A percentile compares a stretch with the other conserved stretches of the same genome.
These are phyloP conservation scores for Eupeodes corollae DNA, from an alignment of 1,140 invertebrate genomes.

Conservation along the genomic window DNA sequence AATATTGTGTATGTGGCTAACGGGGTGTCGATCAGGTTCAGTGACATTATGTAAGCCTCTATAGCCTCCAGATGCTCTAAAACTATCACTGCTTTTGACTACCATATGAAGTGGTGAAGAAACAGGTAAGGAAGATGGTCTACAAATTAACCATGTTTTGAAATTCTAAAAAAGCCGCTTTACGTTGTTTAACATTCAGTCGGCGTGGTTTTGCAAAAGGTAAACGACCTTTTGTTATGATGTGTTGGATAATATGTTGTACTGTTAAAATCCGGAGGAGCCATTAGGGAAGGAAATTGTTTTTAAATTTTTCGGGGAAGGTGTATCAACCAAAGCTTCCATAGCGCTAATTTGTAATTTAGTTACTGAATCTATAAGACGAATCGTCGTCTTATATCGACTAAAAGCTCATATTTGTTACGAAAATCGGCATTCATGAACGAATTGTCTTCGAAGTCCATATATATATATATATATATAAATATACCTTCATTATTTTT, in stretches of 20 bases:
- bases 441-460: conserved; percentile 28
- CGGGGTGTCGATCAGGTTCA: conserved; percentile 2
- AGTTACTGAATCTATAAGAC: conserved; percentile 21
- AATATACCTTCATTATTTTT: conserved; percentile 27
- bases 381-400: conserved; percentile 20
- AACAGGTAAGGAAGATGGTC: conserved; percentile 36
- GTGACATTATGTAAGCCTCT: conserved; percentile 29
- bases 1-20: not conserved
- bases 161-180: conserved; percentile 16
- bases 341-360: not conserved
- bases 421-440: conserved; percentile 37
- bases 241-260: conserved; percentile 2
- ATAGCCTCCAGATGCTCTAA: conserved; percentile 38
- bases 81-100: conserved; percentile 21
- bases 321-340: not conserved
- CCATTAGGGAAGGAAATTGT: conserved; percentile 20
- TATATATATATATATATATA: too few relatives aligned
- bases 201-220: conserved; percentile 20
- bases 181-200: conserved; percentile 23
- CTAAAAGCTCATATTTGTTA: conserved; percentile 18
- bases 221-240: conserved; percentile 22
- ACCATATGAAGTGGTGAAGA: conserved; percentile 38
- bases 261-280: conserved; percentile 1
- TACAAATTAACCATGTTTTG: conserved; percentile 15
- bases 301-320: conserved; percentile 6